Conservation (phyloP, 2,797 vertebrate species). For the Cetoscarus ocellatus region DNA sequence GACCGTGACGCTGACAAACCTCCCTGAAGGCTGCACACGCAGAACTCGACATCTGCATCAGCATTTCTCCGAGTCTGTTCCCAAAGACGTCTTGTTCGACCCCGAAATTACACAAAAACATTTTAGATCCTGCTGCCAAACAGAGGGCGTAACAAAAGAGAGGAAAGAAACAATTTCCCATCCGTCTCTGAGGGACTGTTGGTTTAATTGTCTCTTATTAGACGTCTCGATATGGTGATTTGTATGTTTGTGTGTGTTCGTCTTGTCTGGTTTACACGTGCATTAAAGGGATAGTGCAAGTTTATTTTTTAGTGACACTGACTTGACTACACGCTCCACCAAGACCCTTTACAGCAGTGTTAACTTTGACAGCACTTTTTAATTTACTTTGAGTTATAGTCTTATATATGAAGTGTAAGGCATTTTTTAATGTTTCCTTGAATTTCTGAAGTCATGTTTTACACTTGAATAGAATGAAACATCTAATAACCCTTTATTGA, state of each 20-base stretch:
- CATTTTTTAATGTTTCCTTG: too few relatives aligned
- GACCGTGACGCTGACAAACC: constrained; percentile 72
- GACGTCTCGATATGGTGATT: neutral
- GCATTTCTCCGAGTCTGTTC: constrained; percentile 2
- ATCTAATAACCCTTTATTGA: too few relatives aligned
- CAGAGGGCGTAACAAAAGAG: constrained; percentile 21
- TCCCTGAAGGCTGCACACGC: constrained; percentile 53
- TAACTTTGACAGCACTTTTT: too few relatives aligned
- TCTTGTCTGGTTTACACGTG: too few relatives aligned
- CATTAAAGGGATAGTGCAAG: too few relatives aligned
- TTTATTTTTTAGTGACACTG: too few relatives aligned
- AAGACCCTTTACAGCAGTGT: too few relatives aligned
- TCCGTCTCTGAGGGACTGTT: constrained; percentile 16
- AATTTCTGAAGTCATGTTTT: too few relatives aligned
- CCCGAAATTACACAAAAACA: constrained; percentile 57
- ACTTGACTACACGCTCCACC: too few relatives aligned
- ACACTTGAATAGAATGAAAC: too few relatives aligned
- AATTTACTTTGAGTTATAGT: too few relatives aligned
- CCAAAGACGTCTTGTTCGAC: constrained; percentile 39
- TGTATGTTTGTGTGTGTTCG: neutral
- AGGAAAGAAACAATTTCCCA: constrained; percentile 23
- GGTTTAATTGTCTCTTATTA: constrained; percentile 36
- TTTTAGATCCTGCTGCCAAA: constrained; percentile 48
- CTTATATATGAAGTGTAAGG: too few relatives aligned
- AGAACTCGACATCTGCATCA: neutral